phyloP scores from a whole-genome alignment of 2,113 vertebrate genomes.

The Syngnathus typhle region DNA sequence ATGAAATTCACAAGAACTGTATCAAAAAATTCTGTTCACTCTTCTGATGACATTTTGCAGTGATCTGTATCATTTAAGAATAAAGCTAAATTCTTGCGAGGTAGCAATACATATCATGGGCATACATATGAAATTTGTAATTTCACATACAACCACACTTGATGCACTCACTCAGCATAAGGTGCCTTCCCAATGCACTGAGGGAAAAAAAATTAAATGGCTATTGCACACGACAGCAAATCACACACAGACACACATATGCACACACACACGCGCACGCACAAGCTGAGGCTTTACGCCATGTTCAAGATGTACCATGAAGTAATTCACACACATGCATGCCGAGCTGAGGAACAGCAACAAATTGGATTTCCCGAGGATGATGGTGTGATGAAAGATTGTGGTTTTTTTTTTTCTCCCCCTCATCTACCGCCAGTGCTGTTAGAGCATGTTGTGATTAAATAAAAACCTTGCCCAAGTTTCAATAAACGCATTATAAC shows the following conservation, averaged over 20 bases:
- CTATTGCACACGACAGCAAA: neutral
- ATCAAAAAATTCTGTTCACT: neutral
- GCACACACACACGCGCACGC: constrained; percentile 10
- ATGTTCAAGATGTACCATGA: constrained; percentile 38
- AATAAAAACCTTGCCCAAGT: constrained; percentile 77
- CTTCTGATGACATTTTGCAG: neutral
- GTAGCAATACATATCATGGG: too few species aligned
- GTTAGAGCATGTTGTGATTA: constrained; percentile 71
- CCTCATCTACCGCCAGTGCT: constrained; percentile 74
- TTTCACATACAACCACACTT: too few species aligned
- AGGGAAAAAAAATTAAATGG: neutral
- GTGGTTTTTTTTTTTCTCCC: constrained; percentile 68
- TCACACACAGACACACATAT: neutral
- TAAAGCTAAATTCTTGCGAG: neutral
- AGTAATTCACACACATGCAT: constrained; percentile 48
- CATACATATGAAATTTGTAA: too few species aligned
- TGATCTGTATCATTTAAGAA: neutral
- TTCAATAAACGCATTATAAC: constrained; percentile 79
- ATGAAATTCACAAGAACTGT: neutral
- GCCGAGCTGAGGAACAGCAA: constrained; percentile 47
- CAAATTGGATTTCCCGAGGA: constrained; percentile 70
- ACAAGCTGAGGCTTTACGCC: constrained; percentile 34
- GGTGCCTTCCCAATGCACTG: neutral
- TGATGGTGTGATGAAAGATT: constrained; percentile 78
- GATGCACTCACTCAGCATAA: neutral